Conservation (phyloP, 2,888 invertebrate genomes). For the Acanthopleura granulata region DNA sequence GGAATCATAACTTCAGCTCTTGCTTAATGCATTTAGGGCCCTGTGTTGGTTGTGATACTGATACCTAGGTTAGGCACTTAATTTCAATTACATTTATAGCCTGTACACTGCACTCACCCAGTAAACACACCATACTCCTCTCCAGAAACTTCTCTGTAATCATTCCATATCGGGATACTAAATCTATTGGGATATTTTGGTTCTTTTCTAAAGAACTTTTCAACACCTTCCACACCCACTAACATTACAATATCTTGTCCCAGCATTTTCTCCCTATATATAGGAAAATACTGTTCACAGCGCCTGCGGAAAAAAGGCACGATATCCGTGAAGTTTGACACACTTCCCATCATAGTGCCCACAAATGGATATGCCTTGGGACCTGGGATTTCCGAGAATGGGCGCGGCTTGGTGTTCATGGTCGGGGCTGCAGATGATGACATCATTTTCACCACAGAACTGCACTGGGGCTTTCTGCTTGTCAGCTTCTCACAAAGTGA, state of each 20-base stretch:
- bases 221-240: conserved; percentile 18
- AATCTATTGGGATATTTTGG: conserved; percentile 24
- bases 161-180: conserved; percentile 18
- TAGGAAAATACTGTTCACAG: conserved; percentile 20
- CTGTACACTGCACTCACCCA: conserved; percentile 15
- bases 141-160: conserved; percentile 22
- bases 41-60: too few species aligned
- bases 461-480: too few species aligned
- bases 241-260: conserved; percentile 17
- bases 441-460: too few species aligned
- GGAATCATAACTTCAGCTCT: too few species aligned
- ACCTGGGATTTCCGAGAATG: neutral
- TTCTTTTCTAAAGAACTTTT: conserved; percentile 22
- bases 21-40: too few species aligned
- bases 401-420: neutral
- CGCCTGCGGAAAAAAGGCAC: neutral
- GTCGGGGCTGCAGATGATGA: too few species aligned
- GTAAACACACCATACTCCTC: conserved; percentile 21
- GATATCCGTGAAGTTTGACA: neutral
- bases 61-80: too few species aligned
- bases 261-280: conserved; percentile 16
- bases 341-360: neutral
- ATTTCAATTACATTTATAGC: too few species aligned
- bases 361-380: neutral
- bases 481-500: too few species aligned